Conservation (phyloP, 2,113 vertebrate species). For the Calonectris borealis region DNA sequence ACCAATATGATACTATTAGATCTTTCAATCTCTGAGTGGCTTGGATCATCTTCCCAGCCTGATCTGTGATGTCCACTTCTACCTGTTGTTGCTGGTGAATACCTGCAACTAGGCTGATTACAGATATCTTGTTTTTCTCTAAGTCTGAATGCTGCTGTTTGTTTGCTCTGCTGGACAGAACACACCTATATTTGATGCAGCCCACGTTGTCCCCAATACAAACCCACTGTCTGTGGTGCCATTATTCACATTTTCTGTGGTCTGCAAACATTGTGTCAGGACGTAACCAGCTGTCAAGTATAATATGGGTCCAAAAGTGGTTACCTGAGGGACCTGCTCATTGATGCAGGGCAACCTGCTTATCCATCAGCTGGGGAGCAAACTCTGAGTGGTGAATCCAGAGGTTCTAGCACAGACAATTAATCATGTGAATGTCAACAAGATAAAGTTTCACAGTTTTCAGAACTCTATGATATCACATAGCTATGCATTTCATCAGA, state of each 20-base stretch:
- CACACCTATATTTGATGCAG: neutral
- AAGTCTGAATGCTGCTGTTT: neutral
- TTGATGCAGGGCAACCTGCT: neutral
- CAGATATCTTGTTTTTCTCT: neutral
- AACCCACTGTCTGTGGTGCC: neutral
- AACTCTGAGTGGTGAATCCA: neutral
- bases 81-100: neutral
- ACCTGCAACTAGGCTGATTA: neutral
- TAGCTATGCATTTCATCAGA: neutral
- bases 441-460: neutral
- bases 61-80: neutral
- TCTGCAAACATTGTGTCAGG: neutral
- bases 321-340: neutral
- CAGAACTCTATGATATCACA: neutral
- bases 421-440: neutral
- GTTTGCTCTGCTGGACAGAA: neutral
- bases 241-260: neutral
- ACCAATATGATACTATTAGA: neutral
- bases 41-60: neutral
- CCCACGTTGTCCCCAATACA: rapidly evolving
- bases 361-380: neutral
- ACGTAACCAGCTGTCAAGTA: neutral
- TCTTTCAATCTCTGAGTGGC: neutral
- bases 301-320: neutral
- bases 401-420: neutral